Percentiles rank a stretch among this genome's conserved stretches.
Evolutionary conservation across 2,113 vertebrate genomes (phyloP).

Genomic region (Sceloporus undulatus): DNA sequence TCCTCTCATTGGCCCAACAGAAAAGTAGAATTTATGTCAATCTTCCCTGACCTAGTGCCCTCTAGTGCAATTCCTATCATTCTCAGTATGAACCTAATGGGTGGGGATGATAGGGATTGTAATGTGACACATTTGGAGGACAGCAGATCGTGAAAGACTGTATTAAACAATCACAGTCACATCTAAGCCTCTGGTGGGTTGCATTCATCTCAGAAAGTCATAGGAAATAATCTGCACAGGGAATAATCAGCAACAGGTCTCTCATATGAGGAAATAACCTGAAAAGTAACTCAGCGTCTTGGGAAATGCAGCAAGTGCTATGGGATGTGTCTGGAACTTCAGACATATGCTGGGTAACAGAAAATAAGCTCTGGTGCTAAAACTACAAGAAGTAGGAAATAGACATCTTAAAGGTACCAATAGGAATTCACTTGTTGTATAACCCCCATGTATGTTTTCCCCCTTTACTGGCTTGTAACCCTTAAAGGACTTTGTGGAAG

Average conservation of each 20-base stretch:
- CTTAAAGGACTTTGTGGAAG: background rate
- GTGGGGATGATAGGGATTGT: background rate
- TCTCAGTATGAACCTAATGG: background rate
- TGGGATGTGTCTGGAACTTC: no score
- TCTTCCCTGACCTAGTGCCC: no score
- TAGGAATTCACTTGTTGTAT: background rate
- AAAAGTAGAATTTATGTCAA: no score
- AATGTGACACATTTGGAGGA: background rate
- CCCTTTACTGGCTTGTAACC: slow-evolving; percentile 4
- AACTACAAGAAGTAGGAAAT: fast-evolving
- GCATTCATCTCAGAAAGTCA: background rate
- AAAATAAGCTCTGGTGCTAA: background rate
- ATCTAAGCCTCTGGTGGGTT: background rate
- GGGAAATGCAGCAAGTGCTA: background rate
- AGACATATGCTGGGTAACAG: background rate
- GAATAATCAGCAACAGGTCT: background rate
- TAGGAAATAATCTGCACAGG: background rate
- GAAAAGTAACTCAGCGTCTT: background rate
- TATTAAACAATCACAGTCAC: background rate
- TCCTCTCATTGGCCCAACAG: no score
- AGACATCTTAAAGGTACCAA: background rate
- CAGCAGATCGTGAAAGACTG: background rate
- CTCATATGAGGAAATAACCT: background rate
- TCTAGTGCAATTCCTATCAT: background rate
- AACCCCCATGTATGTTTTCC: background rate